phyloP scores from a whole-genome alignment of 2,113 vertebrate genomes.

The Puma concolor region DNA sequence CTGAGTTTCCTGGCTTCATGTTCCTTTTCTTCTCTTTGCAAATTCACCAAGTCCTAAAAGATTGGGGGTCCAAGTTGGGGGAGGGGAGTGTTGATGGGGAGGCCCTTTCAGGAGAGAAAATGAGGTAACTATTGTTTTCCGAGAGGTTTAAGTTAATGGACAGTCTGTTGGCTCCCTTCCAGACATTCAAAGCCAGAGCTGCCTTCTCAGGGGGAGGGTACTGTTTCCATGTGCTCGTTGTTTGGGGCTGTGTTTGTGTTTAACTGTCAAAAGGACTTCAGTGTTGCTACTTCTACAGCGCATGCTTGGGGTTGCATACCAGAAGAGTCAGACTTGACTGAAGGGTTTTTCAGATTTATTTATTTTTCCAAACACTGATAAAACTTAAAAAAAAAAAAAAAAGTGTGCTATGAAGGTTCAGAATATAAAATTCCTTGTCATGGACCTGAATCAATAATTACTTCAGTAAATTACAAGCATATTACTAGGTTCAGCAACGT shows the following conservation, averaged over 20 bases:
- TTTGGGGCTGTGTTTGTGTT: constrained; percentile 7
- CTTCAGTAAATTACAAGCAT: constrained; percentile 81
- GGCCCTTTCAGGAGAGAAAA: background rate
- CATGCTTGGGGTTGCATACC: background rate
- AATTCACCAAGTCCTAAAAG: background rate
- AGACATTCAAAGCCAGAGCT: background rate
- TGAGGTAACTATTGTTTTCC: background rate
- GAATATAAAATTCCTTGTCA: constrained; percentile 81
- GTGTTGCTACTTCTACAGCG: background rate
- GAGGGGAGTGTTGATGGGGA: background rate
- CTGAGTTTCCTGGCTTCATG: background rate
- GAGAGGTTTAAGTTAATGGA: background rate
- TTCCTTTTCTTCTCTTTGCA: background rate
- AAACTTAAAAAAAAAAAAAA: constrained; percentile 76
- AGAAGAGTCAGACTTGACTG: constrained; percentile 74
- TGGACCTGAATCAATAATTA: constrained; percentile 79
- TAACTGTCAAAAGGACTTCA: constrained; percentile 4
- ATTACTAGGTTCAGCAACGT: constrained; percentile 60
- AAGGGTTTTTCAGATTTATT: constrained; percentile 70
- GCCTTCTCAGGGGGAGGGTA: background rate
- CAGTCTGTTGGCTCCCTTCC: background rate
- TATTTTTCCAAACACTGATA: constrained; percentile 56
- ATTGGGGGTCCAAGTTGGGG: background rate
- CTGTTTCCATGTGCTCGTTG: background rate
- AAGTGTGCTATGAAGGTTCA: constrained; percentile 69